Conservation (phyloP, 2,113 vertebrate species). For the Miniopterus natalensis region DNA sequence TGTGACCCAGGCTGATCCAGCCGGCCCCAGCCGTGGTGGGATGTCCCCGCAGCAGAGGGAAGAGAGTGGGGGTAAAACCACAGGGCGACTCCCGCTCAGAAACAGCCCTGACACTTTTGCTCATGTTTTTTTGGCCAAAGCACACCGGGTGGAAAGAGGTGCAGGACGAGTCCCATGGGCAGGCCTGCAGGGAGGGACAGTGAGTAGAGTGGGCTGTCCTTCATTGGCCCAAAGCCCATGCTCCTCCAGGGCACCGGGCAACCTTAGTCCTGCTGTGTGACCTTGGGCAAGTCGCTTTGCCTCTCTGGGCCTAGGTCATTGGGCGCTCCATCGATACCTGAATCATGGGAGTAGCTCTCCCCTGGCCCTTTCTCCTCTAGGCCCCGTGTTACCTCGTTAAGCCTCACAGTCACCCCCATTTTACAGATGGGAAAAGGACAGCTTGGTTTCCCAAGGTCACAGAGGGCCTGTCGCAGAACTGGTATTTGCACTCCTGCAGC, state of each 20-base stretch:
- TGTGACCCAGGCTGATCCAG: background rate
- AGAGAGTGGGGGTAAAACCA: background rate
- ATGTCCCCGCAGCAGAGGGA: background rate
- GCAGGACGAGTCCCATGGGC: accelerated
- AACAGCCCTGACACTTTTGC: no score
- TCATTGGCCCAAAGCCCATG: background rate
- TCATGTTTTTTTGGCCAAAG: background rate
- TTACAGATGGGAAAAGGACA: background rate
- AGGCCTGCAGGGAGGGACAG: no score
- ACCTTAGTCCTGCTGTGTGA: background rate
- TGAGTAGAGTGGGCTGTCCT: accelerated
- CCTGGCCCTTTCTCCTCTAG: background rate
- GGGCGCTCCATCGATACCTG: no score
- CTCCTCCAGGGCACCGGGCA: accelerated
- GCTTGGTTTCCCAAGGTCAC: background rate
- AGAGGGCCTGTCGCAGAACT: background rate
- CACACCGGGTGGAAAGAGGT: accelerated
- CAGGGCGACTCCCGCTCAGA: background rate
- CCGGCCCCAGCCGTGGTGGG: accelerated
- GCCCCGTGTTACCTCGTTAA: accelerated
- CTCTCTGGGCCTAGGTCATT: background rate
- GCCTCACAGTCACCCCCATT: background rate
- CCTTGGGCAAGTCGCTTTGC: background rate
- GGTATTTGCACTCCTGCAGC: background rate
- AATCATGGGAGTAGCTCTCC: accelerated